Conservation (phyloP, 2,888 invertebrate species). For the Oegoconia quadripuncta region DNA sequence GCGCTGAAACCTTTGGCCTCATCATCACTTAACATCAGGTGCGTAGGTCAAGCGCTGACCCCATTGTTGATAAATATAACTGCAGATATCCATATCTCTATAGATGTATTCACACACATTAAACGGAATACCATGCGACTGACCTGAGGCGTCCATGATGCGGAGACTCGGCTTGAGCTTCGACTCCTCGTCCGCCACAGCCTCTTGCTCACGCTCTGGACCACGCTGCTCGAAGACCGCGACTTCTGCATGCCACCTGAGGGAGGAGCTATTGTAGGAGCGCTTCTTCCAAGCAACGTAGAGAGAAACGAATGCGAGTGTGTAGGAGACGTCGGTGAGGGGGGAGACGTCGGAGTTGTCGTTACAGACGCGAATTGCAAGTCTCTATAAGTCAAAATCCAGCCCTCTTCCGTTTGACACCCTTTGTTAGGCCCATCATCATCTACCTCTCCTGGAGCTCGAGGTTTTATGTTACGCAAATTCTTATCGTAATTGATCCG, state of each 20-base stretch:
- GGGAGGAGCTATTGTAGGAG: conserved; percentile 52
- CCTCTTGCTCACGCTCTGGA: conserved; percentile 90
- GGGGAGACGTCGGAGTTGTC: conserved; percentile 71
- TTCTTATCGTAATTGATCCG: conserved; percentile 93
- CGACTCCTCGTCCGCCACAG: conserved; percentile 92
- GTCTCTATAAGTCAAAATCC: conserved; percentile 80
- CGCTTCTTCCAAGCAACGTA: conserved; percentile 55
- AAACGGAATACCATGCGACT: conserved; percentile 61
- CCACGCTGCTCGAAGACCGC: conserved; percentile 92
- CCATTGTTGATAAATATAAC: no score
- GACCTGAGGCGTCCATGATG: conserved; percentile 93
- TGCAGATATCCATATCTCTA: no score
- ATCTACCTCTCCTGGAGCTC: conserved; percentile 86
- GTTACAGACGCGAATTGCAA: conserved; percentile 55
- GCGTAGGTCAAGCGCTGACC: no score
- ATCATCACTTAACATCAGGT: no score
- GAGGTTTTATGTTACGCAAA: conserved; percentile 89
- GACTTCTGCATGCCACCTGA: conserved; percentile 93
- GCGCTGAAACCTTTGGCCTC: no score
- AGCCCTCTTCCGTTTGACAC: conserved; percentile 87
- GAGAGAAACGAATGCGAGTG: conserved; percentile 68
- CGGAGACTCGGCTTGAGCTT: conserved; percentile 84
- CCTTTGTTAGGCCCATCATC: conserved; percentile 88
- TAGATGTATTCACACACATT: no score
- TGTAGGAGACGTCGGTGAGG: conserved; percentile 71